Evolutionary conservation across 1,140 invertebrate species (phyloP).

Genomic region (Maconellicoccus hirsutus): DNA sequence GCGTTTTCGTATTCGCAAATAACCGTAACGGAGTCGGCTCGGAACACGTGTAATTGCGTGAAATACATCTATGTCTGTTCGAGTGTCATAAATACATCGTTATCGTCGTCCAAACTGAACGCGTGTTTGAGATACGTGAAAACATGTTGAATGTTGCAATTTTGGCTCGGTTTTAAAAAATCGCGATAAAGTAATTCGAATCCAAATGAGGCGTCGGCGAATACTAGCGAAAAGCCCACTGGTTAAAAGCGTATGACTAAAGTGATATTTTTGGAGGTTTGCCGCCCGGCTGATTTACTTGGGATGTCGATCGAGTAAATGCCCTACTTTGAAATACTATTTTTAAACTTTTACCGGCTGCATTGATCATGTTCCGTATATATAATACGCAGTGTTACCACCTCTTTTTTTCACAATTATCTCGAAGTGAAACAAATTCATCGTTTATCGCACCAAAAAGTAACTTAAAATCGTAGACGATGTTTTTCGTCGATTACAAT

Average conservation of each 20-base stretch:
- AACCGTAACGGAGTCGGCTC: too few species aligned
- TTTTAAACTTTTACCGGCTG: slow-evolving; percentile 14
- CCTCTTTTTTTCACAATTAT: neutral
- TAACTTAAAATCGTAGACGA: too few species aligned
- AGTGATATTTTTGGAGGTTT: slow-evolving; percentile 12
- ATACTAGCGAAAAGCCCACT: slow-evolving; percentile 4
- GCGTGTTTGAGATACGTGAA: neutral
- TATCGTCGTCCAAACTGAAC: too few species aligned
- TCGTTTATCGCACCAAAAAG: too few species aligned
- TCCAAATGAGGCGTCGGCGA: slow-evolving; percentile 18
- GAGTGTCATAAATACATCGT: too few species aligned
- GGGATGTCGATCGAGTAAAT: slow-evolving; percentile 14
- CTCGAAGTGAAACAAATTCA: too few species aligned
- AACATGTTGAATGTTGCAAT: slow-evolving; percentile 9
- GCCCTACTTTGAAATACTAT: slow-evolving; percentile 17
- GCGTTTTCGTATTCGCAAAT: too few species aligned
- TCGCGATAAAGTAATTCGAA: slow-evolving; percentile 15
- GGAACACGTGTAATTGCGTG: too few species aligned
- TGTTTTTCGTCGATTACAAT: too few species aligned
- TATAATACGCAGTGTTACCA: slow-evolving; percentile 22
- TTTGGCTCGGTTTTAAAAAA: slow-evolving; percentile 13
- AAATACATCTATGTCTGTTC: too few species aligned
- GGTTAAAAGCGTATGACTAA: slow-evolving; percentile 13
- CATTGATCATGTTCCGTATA: slow-evolving; percentile 14
- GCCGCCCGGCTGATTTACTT: slow-evolving; percentile 1